Evolutionary conservation across 2,797 vertebrate genomes (phyloP).

Genomic region (Bradypodion ventrale): DNA sequence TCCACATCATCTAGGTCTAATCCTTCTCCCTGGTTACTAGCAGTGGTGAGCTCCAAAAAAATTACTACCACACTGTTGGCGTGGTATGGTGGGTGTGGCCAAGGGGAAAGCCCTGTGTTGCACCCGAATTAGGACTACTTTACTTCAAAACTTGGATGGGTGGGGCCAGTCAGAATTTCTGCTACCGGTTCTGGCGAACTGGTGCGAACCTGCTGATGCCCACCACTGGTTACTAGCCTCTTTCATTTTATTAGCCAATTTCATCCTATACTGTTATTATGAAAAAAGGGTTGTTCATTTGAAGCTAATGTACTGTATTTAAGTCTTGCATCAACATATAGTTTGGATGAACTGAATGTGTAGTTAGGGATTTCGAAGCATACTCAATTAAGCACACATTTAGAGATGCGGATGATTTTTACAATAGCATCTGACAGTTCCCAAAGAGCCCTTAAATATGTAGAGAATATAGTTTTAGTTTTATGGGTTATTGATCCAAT

Average conservation of each 20-base stretch:
- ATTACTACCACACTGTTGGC: too few species aligned
- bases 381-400: constrained; percentile 20
- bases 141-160: too few species aligned
- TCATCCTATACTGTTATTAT: not conserved
- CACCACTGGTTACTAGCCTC: fast-evolving
- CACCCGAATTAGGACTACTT: too few species aligned
- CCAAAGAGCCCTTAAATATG: constrained; percentile 27
- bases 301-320: constrained; percentile 15
- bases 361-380: constrained; percentile 33
- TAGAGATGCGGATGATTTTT: not conserved
- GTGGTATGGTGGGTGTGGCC: too few species aligned
- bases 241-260: not conserved
- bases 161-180: too few species aligned
- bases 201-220: too few species aligned
- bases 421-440: constrained; percentile 17
- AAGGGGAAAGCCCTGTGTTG: too few species aligned
- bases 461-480: constrained; percentile 20
- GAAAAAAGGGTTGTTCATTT: constrained; percentile 15
- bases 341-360: constrained; percentile 19
- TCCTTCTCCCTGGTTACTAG: not conserved
- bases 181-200: too few species aligned
- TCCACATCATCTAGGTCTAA: not conserved
- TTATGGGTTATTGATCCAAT: constrained; percentile 24
- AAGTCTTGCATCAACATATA: constrained; percentile 37
- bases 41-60: too few species aligned